Conservation (phyloP, 2,113 vertebrate species). For the Aepyceros melampus region DNA sequence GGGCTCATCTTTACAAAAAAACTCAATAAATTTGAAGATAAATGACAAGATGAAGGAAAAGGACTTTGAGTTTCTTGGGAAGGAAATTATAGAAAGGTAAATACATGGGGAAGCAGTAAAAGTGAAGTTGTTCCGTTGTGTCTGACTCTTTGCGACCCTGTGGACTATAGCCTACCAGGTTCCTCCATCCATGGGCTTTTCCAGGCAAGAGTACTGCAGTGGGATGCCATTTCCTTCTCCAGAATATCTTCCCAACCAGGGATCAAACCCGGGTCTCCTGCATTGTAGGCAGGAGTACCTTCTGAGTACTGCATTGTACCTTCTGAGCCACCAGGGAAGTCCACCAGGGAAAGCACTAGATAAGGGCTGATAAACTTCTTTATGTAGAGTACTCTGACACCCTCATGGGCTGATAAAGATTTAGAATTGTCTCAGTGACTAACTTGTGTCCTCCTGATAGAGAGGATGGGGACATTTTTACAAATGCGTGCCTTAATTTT, state of each 20-base stretch:
- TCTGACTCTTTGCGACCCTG: not conserved
- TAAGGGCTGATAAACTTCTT: not conserved
- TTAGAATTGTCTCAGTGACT: not conserved
- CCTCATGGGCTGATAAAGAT: not conserved
- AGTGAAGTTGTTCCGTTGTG: not conserved
- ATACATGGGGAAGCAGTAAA: not conserved
- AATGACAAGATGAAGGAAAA: not conserved
- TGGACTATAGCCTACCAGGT: not conserved
- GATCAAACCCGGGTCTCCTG: accelerated
- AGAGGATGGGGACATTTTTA: not conserved
- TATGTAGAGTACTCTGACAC: not conserved
- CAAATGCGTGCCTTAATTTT: not conserved
- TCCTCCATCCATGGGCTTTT: not conserved
- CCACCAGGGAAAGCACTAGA: not conserved
- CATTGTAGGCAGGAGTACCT: not conserved
- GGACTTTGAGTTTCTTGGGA: not conserved
- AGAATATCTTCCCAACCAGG: not conserved
- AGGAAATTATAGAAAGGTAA: not conserved
- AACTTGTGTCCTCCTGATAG: not conserved
- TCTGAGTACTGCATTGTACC: too few relatives aligned
- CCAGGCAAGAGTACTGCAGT: not conserved
- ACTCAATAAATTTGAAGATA: not conserved
- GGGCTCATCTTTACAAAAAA: not conserved
- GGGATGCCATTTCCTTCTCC: not conserved
- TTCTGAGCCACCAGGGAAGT: not conserved